Evolutionary conservation across 2,113 vertebrate genomes (phyloP).

Genomic region (Dendrocopos noguchii): DNA sequence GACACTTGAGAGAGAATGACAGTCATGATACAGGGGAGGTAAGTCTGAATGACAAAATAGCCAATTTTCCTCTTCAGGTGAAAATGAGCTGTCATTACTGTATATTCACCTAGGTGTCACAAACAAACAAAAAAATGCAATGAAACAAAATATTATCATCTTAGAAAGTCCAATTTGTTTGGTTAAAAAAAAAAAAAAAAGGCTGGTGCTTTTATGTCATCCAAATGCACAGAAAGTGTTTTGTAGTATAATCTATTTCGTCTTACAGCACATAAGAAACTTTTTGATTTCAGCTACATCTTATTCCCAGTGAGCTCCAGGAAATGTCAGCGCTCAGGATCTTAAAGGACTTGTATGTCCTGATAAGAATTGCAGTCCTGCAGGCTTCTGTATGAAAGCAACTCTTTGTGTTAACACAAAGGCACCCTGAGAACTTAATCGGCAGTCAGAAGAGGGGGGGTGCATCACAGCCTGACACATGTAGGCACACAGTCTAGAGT

Average conservation of each 20-base stretch:
- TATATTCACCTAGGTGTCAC: constrained; percentile 89
- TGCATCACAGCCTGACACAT: not conserved
- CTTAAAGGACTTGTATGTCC: not conserved
- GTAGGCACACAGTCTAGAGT: not conserved
- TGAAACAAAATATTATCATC: not conserved
- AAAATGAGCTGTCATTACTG: constrained; percentile 98
- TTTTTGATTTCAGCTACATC: not conserved
- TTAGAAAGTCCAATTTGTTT: not conserved
- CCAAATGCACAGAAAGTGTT: not conserved
- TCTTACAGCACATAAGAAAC: not conserved
- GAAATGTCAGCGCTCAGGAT: not conserved
- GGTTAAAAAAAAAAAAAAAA: not conserved
- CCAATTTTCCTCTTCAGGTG: constrained; percentile 99
- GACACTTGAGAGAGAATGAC: constrained; percentile 99
- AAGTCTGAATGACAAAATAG: constrained; percentile 99
- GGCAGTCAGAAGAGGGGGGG: not conserved
- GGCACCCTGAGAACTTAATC: not conserved
- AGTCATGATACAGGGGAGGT: constrained; percentile 99
- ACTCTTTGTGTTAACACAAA: not conserved
- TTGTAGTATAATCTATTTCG: not conserved
- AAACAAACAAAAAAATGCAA: constrained; percentile 40
- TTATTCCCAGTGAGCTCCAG: not conserved
- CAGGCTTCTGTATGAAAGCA: not conserved
- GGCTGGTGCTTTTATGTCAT: not conserved
- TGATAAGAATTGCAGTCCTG: not conserved